Percentiles rank a stretch among this genome's conserved stretches.
phyloP scores from a whole-genome alignment of 2,797 vertebrate genomes.

The Sebastolobus altivelis region DNA sequence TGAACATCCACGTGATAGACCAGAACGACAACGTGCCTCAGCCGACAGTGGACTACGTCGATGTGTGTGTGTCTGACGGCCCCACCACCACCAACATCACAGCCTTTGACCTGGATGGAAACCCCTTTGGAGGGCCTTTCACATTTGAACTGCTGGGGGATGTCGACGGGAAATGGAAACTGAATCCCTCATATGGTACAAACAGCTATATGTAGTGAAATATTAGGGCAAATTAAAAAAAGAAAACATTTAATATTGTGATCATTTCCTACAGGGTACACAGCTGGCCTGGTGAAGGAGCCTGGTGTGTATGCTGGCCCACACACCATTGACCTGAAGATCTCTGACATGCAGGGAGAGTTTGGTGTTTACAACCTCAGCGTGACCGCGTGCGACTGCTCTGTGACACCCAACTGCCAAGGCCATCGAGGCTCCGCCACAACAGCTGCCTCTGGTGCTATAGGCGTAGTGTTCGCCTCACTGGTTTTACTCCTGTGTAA shows the following conservation, averaged over 20 bases:
- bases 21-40: constrained; percentile 79
- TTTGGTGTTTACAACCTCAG: constrained; percentile 67
- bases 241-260: neutral
- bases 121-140: constrained; percentile 78
- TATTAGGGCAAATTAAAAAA: neutral
- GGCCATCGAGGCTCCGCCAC: neutral
- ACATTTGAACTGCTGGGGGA: constrained; percentile 72
- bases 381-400: constrained; percentile 74
- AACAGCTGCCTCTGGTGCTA: neutral
- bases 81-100: constrained; percentile 63
- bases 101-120: constrained; percentile 73
- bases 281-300: constrained; percentile 72
- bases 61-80: constrained; percentile 66
- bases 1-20: constrained; percentile 74
- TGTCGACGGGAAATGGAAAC: constrained; percentile 65
- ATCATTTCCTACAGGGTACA: constrained; percentile 51
- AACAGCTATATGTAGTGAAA: neutral
- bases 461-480: constrained; percentile 43
- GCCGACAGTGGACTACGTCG: constrained; percentile 33
- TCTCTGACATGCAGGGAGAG: constrained; percentile 74
- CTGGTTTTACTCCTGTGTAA: constrained; percentile 71
- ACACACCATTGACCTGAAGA: constrained; percentile 71
- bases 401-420: constrained; percentile 53
- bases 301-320: constrained; percentile 43
- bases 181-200: constrained; percentile 74